Conservation (phyloP, 2,888 invertebrate genomes). For the Sinopyrophorus schimmeli region DNA sequence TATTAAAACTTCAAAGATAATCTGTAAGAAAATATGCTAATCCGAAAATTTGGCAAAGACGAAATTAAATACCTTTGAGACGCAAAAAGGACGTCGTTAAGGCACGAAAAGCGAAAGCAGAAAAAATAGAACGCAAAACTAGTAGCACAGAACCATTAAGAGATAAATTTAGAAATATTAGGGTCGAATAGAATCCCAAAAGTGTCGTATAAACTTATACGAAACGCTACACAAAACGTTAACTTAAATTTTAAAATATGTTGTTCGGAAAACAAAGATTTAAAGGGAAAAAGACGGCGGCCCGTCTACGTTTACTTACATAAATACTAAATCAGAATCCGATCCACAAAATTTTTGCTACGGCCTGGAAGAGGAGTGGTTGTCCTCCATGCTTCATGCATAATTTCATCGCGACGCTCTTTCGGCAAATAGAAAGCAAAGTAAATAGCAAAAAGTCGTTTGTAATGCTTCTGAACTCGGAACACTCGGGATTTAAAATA, state of each 20-base stretch:
- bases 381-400: slow-evolving; percentile 22
- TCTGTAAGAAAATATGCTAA: too few species aligned
- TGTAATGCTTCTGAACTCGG: slow-evolving; percentile 23
- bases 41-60: too few species aligned
- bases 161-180: too few species aligned
- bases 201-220: too few species aligned
- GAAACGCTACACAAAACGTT: not conserved
- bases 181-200: too few species aligned
- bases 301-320: too few species aligned
- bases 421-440: slow-evolving; percentile 22
- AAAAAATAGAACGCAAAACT: too few species aligned
- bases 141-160: too few species aligned
- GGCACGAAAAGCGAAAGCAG: too few species aligned
- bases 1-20: too few species aligned
- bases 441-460: slow-evolving; percentile 22
- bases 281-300: slow-evolving; percentile 18
- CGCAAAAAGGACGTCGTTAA: too few species aligned
- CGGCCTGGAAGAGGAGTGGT: slow-evolving; percentile 18
- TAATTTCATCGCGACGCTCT: slow-evolving; percentile 24
- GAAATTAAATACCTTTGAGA: too few species aligned
- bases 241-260: slow-evolving; percentile 13
- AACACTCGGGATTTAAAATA: slow-evolving; percentile 21
- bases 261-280: slow-evolving; percentile 13
- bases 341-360: slow-evolving; percentile 15
- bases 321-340: slow-evolving; percentile 22